Conservation (phyloP, 2,113 vertebrate genomes). For the Ia io region DNA sequence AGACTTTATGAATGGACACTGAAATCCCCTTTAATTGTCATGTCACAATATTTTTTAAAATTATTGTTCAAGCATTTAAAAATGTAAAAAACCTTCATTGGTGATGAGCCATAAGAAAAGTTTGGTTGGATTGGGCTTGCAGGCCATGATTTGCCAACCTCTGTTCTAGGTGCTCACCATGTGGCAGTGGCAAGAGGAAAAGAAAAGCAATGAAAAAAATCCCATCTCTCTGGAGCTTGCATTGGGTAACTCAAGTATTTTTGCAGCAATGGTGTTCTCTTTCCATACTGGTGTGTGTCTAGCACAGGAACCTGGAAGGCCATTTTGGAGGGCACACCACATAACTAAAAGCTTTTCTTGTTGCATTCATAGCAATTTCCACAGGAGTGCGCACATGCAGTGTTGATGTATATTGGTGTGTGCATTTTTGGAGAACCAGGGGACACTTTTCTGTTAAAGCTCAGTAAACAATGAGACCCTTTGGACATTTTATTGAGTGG, state of each 20-base stretch:
- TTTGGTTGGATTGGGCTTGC: not conserved
- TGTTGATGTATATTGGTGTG: too few relatives aligned
- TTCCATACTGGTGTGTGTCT: not conserved
- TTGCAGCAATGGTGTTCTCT: not conserved
- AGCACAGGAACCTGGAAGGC: not conserved
- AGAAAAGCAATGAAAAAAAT: not conserved
- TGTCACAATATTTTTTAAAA: not conserved
- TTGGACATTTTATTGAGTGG: not conserved
- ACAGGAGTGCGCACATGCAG: not conserved
- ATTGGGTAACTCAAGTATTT: not conserved
- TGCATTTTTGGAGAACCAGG: not conserved
- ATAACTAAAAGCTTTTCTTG: not conserved
- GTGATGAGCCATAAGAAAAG: not conserved
- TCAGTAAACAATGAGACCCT: not conserved
- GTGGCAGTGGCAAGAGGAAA: not conserved
- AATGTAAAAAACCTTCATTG: not conserved
- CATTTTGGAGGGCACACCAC: not conserved
- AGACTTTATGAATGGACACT: not conserved
- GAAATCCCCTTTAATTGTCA: not conserved
- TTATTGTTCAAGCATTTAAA: slow-evolving; percentile 4
- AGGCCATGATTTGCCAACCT: not conserved
- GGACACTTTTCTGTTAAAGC: not conserved
- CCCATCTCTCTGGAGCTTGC: not conserved
- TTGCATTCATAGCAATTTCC: not conserved
- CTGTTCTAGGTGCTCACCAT: not conserved